Evolutionary conservation across 2,113 vertebrate genomes (phyloP).

Genomic region (Sander lucioperca): DNA sequence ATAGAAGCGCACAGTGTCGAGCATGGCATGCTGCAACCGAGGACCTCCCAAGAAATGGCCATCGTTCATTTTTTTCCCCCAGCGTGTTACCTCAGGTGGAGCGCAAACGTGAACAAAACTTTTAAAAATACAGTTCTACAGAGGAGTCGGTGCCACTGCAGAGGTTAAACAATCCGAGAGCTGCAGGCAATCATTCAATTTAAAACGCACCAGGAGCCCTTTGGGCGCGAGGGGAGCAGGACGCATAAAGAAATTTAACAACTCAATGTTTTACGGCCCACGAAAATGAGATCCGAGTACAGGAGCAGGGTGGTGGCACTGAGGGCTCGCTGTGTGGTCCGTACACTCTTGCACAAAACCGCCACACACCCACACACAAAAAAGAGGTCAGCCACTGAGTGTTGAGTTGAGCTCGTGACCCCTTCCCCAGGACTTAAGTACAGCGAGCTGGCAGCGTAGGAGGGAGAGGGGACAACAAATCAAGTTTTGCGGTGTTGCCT

Average conservation of each 20-base stretch:
- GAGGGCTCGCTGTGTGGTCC: conserved; percentile 36
- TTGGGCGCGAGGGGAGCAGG: conserved; percentile 74
- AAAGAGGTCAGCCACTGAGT: conserved; percentile 40
- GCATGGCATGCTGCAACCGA: not conserved
- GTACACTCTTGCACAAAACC: conserved; percentile 32
- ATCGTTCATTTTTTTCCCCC: conserved; percentile 14
- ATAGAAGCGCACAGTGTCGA: not conserved
- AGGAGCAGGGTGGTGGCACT: conserved; percentile 41
- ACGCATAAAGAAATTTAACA: conserved; percentile 84
- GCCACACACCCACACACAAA: conserved; percentile 1
- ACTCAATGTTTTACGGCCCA: conserved; percentile 82
- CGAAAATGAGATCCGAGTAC: conserved; percentile 81
- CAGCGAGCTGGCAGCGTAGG: conserved; percentile 2
- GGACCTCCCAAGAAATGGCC: conserved; percentile 61
- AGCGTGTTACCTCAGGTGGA: conserved; percentile 65
- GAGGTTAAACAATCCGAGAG: conserved; percentile 84
- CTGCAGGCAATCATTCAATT: conserved; percentile 87
- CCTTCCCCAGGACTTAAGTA: conserved; percentile 45
- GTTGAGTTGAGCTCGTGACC: conserved; percentile 61
- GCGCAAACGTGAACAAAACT: conserved; percentile 56
- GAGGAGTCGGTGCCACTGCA: conserved; percentile 72
- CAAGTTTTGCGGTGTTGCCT: conserved; percentile 21
- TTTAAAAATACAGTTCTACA: conserved; percentile 82
- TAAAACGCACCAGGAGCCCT: conserved; percentile 82
- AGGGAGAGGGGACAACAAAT: conserved; percentile 51